phyloP scores from a whole-genome alignment of 1,140 invertebrate species.

The Coelopa frigida region DNA sequence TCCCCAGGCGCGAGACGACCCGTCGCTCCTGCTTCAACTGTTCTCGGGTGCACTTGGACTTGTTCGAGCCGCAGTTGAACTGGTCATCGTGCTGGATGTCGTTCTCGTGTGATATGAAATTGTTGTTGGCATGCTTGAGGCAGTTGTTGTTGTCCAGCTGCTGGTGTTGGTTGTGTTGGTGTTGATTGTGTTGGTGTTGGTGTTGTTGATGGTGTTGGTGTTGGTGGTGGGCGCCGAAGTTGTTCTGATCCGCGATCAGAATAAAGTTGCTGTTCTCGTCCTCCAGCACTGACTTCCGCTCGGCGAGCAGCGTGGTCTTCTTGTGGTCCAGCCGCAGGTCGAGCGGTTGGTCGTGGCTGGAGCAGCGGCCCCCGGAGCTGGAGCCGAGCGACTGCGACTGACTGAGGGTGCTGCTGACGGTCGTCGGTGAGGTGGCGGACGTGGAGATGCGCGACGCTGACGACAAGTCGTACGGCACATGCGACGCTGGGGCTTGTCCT shows the following conservation, averaged over 20 bases:
- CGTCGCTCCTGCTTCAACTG: constrained; percentile 3
- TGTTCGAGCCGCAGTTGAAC: no score
- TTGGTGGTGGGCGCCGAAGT: no score
- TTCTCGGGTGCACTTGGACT: no score
- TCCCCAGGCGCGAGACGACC: not conserved
- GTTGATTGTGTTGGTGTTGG: not conserved
- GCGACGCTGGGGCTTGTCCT: constrained; percentile 49
- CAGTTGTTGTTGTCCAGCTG: constrained; percentile 3
- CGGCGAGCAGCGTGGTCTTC: constrained; percentile 48
- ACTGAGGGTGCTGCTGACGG: constrained; percentile 4
- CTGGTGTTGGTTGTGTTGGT: not conserved
- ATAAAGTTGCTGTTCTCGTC: constrained; percentile 72
- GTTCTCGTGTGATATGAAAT: not conserved
- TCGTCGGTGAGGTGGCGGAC: constrained; percentile 4
- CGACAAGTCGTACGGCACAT: constrained; percentile 46
- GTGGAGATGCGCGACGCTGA: constrained; percentile 27
- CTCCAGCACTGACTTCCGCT: constrained; percentile 45
- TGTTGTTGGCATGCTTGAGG: not conserved
- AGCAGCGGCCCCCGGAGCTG: constrained; percentile 30
- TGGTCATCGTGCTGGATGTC: no score
- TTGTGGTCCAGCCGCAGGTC: constrained; percentile 78
- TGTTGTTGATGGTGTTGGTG: constrained; percentile 7
- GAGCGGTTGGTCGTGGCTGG: constrained; percentile 63
- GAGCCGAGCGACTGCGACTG: constrained; percentile 15
- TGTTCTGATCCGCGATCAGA: constrained; percentile 15